Evolutionary conservation across 2,888 invertebrate species (phyloP).

Genomic region (Ophioninae sp.): DNA sequence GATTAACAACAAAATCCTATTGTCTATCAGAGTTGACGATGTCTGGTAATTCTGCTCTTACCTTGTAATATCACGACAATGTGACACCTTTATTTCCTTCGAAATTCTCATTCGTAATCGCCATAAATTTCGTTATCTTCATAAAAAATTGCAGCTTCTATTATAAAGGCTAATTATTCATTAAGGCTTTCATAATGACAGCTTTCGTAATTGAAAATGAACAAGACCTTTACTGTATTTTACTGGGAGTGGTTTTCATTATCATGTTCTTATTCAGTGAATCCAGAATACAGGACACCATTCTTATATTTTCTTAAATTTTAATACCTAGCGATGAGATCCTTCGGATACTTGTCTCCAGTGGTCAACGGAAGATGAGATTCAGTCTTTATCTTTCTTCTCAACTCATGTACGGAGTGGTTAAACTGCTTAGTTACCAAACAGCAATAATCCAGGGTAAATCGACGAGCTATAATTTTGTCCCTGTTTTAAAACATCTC

Average conservation of each 20-base stretch:
- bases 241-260: not conserved
- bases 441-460: conserved; percentile 59
- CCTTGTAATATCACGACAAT: not conserved
- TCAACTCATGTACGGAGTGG: conserved; percentile 64
- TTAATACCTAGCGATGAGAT: conserved; percentile 47
- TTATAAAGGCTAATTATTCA: too few relatives aligned
- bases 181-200: not conserved
- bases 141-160: too few relatives aligned
- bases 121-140: not conserved
- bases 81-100: not conserved
- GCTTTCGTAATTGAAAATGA: not conserved
- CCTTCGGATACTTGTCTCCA: not conserved
- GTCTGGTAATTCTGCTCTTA: conserved; percentile 59
- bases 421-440: conserved; percentile 64
- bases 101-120: not conserved
- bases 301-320: not conserved
- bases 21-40: conserved; percentile 46
- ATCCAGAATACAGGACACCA: not conserved
- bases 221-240: not conserved
- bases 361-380: not conserved
- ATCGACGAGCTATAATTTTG: not conserved
- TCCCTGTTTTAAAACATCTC: not conserved
- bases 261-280: not conserved
- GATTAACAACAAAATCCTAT: conserved; percentile 30
- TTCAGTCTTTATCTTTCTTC: conserved; percentile 65